Evolutionary conservation across 2,797 vertebrate genomes (phyloP).

Genomic region (Syngnathus rostellatus): DNA sequence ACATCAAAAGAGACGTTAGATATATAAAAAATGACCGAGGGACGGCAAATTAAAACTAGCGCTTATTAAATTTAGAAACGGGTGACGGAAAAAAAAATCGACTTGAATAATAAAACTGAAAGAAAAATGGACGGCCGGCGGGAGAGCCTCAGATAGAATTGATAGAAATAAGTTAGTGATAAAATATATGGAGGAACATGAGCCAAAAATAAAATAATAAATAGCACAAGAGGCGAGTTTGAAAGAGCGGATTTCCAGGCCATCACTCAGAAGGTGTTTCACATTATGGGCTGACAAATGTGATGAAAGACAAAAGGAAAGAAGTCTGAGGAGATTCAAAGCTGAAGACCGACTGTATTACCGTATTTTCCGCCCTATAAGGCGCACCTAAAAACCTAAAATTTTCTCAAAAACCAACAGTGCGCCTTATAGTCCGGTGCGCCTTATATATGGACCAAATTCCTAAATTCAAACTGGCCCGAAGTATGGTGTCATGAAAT

Average conservation of each 20-base stretch:
- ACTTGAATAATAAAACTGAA: neutral
- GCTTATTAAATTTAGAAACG: slow-evolving; percentile 1
- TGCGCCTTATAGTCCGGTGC: no score
- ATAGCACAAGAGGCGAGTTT: slow-evolving; percentile 19
- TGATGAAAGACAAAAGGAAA: slow-evolving; percentile 17
- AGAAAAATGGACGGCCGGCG: neutral
- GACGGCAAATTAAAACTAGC: neutral
- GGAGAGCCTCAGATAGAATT: neutral
- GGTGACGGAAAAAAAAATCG: no score
- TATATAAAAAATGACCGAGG: no score
- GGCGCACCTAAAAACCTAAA: no score
- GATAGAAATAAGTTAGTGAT: slow-evolving; percentile 11
- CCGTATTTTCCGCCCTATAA: no score
- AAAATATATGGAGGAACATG: neutral
- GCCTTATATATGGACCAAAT: no score
- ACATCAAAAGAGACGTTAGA: neutral
- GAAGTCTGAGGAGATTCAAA: neutral
- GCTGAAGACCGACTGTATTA: neutral
- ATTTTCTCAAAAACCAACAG: no score
- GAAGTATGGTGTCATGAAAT: no score
- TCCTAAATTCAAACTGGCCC: no score
- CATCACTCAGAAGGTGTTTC: slow-evolving; percentile 36
- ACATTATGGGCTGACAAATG: slow-evolving; percentile 36
- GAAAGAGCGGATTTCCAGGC: slow-evolving; percentile 33
- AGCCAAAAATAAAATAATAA: slow-evolving; percentile 10